Evolutionary conservation across 2,888 invertebrate genomes (phyloP), one percentile per base, ranked within the genome.

Genomic region (Colostygia pectinataria): DNA sequence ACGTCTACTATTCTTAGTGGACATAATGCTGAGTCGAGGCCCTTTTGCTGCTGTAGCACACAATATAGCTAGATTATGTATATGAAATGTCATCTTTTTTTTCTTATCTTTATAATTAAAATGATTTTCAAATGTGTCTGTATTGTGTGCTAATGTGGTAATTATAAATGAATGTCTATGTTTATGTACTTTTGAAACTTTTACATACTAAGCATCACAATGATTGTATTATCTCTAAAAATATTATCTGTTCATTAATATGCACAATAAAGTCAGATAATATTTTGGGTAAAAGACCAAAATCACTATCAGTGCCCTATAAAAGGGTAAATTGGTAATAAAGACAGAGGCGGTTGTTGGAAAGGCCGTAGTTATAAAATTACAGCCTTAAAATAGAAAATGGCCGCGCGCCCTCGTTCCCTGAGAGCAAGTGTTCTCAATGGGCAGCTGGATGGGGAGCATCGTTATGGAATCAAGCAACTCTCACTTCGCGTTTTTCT

Each of bases 321-420:
- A 53, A 57, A 57, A 52, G 56, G 50, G 54, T 54, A 54, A 60
- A 60, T 60, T 57, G 55, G 50, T 53, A 56, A 57, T 56, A 61
- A 60, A 53, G 54, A 56, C 52, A 53, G 46, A 53, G 52, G 53
- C 58, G 53, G 51, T 57, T 51, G 53, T 53, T 47, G 46, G 42
- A 53, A 54, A 58, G 53, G 55, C 48, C 41, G 44, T 50, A 46
- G 39, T 34, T 57, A 61, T 58, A 61, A 58, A 61, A 58, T 61
- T 54, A 58, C 53, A 58, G 58, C 55, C 61, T 61, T 61, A 61
- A 57, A 61, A 61, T 61, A 58, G 58, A 61, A 61, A 61, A 61
- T 58, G 56, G 61, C 58, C 53, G 58, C 53, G 58, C 58, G 51
- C 56, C 56, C 61, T 61, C 49, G 47, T 53, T 51, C 48, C 46